Conservation (phyloP, 2,113 vertebrate species). For the Numida meleagris region DNA sequence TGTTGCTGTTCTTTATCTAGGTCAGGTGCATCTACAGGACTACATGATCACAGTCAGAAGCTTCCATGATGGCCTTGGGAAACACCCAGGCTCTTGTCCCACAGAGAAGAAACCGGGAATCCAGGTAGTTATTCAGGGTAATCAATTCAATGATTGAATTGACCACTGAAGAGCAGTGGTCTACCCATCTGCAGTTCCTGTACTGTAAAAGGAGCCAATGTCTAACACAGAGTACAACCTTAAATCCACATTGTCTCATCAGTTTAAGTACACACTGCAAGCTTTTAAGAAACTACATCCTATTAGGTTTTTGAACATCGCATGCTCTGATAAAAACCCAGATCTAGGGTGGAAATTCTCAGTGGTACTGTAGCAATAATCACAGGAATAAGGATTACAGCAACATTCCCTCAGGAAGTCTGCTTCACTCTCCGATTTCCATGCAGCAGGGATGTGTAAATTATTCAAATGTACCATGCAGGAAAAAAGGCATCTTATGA, state of each 20-base stretch:
- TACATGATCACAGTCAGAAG: neutral
- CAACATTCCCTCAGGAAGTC: conserved; percentile 49
- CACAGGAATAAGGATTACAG: conserved; percentile 57
- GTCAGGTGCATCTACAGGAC: neutral
- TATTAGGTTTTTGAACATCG: neutral
- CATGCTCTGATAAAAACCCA: conserved; percentile 8
- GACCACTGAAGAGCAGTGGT: neutral
- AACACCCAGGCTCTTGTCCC: neutral
- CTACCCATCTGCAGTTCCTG: neutral
- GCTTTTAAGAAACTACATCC: neutral
- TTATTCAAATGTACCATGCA: conserved; percentile 22
- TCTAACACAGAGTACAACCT: neutral
- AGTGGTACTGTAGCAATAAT: conserved; percentile 32
- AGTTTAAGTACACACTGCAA: neutral
- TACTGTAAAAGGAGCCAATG: neutral
- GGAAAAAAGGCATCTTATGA: conserved; percentile 48
- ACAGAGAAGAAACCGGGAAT: neutral
- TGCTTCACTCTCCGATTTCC: conserved; percentile 44
- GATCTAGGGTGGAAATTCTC: conserved; percentile 45
- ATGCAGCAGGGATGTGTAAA: conserved; percentile 44
- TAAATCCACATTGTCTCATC: neutral
- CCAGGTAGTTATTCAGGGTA: rapidly evolving
- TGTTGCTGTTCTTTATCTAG: neutral
- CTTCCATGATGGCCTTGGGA: neutral
- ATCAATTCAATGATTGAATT: neutral